Conservation (phyloP, 2,888 invertebrate genomes). For the Drosophila rubida region DNA sequence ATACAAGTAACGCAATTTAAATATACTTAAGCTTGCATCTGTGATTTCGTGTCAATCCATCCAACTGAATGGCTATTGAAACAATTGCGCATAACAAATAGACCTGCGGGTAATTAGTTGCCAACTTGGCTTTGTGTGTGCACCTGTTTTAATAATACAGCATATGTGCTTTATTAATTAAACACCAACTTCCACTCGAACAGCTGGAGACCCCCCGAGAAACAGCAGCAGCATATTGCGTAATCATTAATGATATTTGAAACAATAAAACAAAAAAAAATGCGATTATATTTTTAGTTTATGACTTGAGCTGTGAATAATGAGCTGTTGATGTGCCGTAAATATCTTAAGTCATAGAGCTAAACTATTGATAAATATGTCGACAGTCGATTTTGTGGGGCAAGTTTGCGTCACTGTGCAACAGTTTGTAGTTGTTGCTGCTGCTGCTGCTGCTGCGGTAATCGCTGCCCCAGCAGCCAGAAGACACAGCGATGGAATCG, state of each 20-base stretch:
- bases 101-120: constrained; percentile 1
- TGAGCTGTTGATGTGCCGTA: constrained; percentile 34
- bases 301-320: constrained; percentile 13
- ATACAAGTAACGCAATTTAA: background rate
- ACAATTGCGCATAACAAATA: constrained; percentile 9
- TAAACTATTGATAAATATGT: constrained; percentile 39
- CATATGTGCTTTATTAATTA: constrained; percentile 7
- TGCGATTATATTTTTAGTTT: constrained; percentile 18
- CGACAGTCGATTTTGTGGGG: constrained; percentile 18
- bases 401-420: constrained; percentile 38
- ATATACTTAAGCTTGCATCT: background rate
- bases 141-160: constrained; percentile 7
- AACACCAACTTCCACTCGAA: constrained; percentile 2
- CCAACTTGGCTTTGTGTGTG: background rate
- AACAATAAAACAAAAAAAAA: constrained; percentile 7
- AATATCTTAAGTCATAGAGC: constrained; percentile 24
- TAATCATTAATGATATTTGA: background rate
- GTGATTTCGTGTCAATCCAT: background rate
- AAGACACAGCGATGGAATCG: constrained; percentile 45
- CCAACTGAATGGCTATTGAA: background rate
- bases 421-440: constrained; percentile 30
- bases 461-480: constrained; percentile 40
- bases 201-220: background rate
- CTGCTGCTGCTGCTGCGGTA: constrained; percentile 40
- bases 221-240: background rate